These are phyloP conservation scores for Peromyscus polionotus DNA, from an alignment of 2,113 vertebrate genomes.

Conservation along the genomic window DNA sequence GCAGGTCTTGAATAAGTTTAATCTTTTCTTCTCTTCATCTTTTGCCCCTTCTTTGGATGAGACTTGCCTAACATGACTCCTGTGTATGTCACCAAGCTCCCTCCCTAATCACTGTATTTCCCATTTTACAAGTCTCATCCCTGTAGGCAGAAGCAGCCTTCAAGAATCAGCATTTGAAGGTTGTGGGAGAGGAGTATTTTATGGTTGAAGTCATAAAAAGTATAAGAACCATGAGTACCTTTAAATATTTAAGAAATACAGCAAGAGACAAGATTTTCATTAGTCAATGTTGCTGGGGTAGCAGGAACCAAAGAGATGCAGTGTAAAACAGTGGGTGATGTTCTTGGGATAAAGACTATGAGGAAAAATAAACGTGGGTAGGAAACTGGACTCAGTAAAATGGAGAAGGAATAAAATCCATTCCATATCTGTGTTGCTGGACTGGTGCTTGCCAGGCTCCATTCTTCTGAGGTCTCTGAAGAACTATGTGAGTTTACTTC, in stretches of 20 bases:
- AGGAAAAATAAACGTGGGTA: background rate
- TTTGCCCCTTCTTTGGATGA: background rate
- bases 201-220: slow-evolving; percentile 64
- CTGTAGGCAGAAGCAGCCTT: slow-evolving; percentile 21
- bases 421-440: background rate
- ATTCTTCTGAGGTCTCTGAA: background rate
- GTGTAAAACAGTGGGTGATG: slow-evolving; percentile 53
- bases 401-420: background rate
- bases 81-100: background rate
- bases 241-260: slow-evolving; percentile 80
- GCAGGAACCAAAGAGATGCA: slow-evolving; percentile 62
- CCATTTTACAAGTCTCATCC: background rate
- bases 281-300: slow-evolving; percentile 40
- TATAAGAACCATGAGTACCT: slow-evolving; percentile 49
- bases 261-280: slow-evolving; percentile 53
- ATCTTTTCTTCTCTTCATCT: background rate
- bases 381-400: background rate
- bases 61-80: background rate
- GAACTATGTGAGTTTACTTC: background rate
- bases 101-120: background rate
- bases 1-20: background rate
- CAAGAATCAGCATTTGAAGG: slow-evolving; percentile 44
- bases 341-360: slow-evolving; percentile 31
- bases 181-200: slow-evolving; percentile 27
- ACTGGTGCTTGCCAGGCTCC: background rate